Conservation (phyloP, 2,888 invertebrate genomes). For the Euzophera pinguis region DNA sequence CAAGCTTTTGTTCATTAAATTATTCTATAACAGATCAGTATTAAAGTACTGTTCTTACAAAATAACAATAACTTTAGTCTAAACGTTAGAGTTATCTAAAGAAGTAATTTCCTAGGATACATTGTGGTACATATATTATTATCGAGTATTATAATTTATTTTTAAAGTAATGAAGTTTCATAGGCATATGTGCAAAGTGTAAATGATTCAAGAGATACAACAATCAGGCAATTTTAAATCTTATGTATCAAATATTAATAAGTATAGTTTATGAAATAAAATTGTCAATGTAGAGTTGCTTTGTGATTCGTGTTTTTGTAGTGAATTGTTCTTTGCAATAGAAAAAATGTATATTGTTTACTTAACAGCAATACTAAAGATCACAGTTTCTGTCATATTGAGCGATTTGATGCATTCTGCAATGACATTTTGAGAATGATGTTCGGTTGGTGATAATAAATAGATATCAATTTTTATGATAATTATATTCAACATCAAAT, state of each 20-base stretch:
- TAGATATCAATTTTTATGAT: slow-evolving; percentile 31
- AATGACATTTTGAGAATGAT: slow-evolving; percentile 40
- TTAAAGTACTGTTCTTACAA: slow-evolving; percentile 42
- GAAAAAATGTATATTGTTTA: slow-evolving; percentile 21
- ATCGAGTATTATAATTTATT: slow-evolving; percentile 36
- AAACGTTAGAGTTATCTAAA: slow-evolving; percentile 40
- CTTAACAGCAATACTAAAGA: slow-evolving; percentile 52
- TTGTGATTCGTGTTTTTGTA: slow-evolving; percentile 1
- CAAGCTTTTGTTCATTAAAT: slow-evolving; percentile 12
- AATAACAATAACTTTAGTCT: slow-evolving; percentile 29
- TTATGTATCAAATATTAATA: background rate
- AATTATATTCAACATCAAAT: slow-evolving; percentile 52
- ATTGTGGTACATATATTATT: slow-evolving; percentile 26
- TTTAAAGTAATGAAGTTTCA: slow-evolving; percentile 23
- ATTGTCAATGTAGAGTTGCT: background rate
- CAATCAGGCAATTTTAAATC: background rate
- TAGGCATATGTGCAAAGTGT: slow-evolving; percentile 17
- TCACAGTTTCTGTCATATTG: slow-evolving; percentile 52
- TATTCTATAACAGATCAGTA: slow-evolving; percentile 21
- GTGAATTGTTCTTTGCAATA: slow-evolving; percentile 9
- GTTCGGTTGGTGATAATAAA: slow-evolving; percentile 27
- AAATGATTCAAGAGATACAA: slow-evolving; percentile 11
- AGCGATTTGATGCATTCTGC: slow-evolving; percentile 41
- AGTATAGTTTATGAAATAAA: too few species aligned
- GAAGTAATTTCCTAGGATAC: slow-evolving; percentile 31